Conservation (phyloP, 2,113 vertebrate genomes). For the Accipiter cooperii region DNA sequence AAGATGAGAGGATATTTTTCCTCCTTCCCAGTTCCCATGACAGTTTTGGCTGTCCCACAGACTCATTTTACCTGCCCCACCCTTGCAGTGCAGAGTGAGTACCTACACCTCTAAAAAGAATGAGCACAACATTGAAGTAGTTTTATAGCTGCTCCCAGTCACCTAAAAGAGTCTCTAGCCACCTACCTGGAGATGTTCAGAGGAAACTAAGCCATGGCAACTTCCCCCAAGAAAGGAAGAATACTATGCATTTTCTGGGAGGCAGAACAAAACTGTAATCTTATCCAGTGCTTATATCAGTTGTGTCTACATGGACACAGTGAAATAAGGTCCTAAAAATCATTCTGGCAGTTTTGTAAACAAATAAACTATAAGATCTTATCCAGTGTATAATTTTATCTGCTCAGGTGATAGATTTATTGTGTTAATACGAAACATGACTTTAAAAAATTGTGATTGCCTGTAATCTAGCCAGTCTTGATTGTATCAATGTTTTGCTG, state of each 20-base stretch:
- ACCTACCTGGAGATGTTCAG: background rate
- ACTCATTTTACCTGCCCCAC: background rate
- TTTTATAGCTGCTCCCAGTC: background rate
- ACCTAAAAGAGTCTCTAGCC: background rate
- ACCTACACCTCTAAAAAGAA: background rate
- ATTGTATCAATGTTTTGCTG: conserved; percentile 61
- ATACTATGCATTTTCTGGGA: background rate
- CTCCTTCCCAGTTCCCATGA: fast-evolving
- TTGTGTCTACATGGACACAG: background rate
- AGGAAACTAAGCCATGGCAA: background rate
- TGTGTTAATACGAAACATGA: conserved; percentile 56
- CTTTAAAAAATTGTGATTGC: conserved; percentile 65
- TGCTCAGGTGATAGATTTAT: conserved; percentile 68
- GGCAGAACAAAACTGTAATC: background rate
- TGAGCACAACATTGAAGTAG: background rate
- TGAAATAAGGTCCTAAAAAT: conserved; percentile 55
- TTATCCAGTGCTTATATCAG: background rate
- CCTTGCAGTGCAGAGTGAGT: fast-evolving
- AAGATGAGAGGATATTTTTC: background rate
- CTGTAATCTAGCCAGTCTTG: conserved; percentile 47
- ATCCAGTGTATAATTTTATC: conserved; percentile 56
- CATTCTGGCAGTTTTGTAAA: conserved; percentile 59
- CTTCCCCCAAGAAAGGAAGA: background rate
- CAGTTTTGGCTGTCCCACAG: background rate
- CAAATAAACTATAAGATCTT: conserved; percentile 62